Evolutionary conservation across 1,140 invertebrate genomes (phyloP), one percentile per base, ranked within the genome.

Genomic region (Daktulosphaira vitifoliae): DNA sequence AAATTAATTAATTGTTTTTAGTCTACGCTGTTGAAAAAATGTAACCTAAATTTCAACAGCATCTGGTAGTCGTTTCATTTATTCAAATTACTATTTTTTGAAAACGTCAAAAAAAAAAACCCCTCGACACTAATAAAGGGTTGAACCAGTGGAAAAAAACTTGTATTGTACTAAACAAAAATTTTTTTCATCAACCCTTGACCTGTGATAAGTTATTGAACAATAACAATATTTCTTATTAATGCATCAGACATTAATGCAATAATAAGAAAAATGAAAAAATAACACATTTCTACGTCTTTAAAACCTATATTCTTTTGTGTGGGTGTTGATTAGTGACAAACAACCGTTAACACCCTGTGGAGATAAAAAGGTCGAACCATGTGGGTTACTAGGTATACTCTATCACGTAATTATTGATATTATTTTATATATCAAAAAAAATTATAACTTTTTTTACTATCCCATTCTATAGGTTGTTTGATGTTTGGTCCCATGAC

Each of bases 341-440:
- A 48, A 62, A 62, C 42, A 62, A 62, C 56, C 56, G 56, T 62
- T 62, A 62, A 62, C 56, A 62, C 56, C 56, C 42, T 33, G 15
- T 3, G 11, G 56, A 48, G 56, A 62, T 46, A 38, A 62, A 62
- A 62, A 46, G 44, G 16, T 4, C 54, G 39, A 25, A 46, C 56
- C 39, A 44, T 16, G 18, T 62, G 42, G 22, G 39, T 33, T 33
- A 33, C 11, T n/a, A n/a, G n/a, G n/a, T n/a, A n/a, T n/a, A n/a
- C n/a, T n/a, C n/a, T n/a, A n/a, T n/a, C n/a, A n/a, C n/a, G n/a
- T n/a, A n/a, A n/a, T n/a, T n/a, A n/a, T n/a, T n/a, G n/a, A n/a
- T n/a, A n/a, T n/a, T n/a, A n/a, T n/a, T n/a, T n/a, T n/a, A n/a
- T n/a, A n/a, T n/a, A n/a, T n/a, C n/a, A n/a, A n/a, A n/a, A n/a